These are phyloP conservation scores for Crax fasciolata DNA, from an alignment of 2,797 vertebrate species.

Conservation along the genomic window DNA sequence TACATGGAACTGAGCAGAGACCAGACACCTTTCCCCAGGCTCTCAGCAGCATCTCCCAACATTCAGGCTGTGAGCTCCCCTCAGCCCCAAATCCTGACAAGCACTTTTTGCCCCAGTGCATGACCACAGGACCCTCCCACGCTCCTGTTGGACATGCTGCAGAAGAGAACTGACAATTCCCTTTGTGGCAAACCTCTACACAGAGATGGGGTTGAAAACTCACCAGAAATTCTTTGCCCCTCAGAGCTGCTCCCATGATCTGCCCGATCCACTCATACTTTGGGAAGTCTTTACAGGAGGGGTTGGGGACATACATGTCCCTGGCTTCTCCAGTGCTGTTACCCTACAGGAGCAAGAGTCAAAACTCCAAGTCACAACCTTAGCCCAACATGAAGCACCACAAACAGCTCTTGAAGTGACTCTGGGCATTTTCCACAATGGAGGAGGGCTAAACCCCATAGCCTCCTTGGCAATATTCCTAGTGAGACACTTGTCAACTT, in stretches of 20 bases:
- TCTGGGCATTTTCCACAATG: background rate
- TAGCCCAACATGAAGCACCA: background rate
- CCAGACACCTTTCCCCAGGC: background rate
- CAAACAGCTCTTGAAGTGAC: background rate
- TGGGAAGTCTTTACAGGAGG: slow-evolving; percentile 94
- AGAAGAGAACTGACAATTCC: background rate
- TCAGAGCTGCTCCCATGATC: slow-evolving; percentile 96
- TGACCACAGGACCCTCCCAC: background rate
- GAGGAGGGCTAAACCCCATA: background rate
- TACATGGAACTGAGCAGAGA: background rate
- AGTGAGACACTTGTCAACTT: background rate
- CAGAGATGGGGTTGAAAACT: background rate
- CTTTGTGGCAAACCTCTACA: background rate
- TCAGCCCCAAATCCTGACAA: background rate
- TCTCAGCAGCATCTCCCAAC: background rate
- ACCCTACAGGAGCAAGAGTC: slow-evolving; percentile 82
- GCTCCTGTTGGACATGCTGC: background rate
- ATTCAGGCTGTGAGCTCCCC: background rate
- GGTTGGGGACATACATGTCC: slow-evolving; percentile 97
- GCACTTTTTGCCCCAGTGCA: background rate
- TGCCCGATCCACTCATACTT: slow-evolving; percentile 98
- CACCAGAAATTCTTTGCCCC: slow-evolving; percentile 98
- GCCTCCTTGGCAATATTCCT: background rate
- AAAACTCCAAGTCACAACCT: background rate
- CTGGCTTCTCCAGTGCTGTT: slow-evolving; percentile 91